Conservation (phyloP, 1,140 invertebrate genomes). For the Aleiodes sp. region DNA sequence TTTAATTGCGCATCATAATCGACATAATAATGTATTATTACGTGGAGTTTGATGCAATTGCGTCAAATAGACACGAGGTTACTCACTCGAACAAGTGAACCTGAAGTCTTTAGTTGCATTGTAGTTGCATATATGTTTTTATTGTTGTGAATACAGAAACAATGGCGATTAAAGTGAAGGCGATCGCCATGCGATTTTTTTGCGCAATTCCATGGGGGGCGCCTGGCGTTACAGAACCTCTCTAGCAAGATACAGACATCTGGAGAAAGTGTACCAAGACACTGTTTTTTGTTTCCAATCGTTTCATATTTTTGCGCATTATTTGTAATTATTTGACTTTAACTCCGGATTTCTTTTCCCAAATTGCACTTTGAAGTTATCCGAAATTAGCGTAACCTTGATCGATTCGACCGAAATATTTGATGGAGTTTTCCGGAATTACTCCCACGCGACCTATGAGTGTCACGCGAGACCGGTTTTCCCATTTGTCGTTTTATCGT, state of each 20-base stretch:
- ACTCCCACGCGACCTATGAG: background rate
- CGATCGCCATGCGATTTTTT: background rate
- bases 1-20: background rate
- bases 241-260: too few species aligned
- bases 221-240: too few species aligned
- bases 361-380: background rate
- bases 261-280: background rate
- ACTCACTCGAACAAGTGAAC: too few species aligned
- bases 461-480: slow-evolving; percentile 3
- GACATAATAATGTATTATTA: background rate
- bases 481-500: slow-evolving; percentile 4
- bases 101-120: too few species aligned
- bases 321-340: too few species aligned
- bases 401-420: background rate
- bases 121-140: too few species aligned
- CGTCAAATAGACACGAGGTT: slow-evolving; percentile 15
- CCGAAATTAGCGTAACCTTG: background rate
- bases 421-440: background rate
- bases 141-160: too few species aligned
- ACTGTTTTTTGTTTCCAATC: too few species aligned
- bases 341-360: background rate
- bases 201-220: background rate
- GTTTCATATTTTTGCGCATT: too few species aligned
- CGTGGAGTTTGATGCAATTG: background rate
- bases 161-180: too few species aligned